These are phyloP conservation scores for Marasmarcha lunaedactyla DNA, from an alignment of 2,888 invertebrate species.

Conservation along the genomic window DNA sequence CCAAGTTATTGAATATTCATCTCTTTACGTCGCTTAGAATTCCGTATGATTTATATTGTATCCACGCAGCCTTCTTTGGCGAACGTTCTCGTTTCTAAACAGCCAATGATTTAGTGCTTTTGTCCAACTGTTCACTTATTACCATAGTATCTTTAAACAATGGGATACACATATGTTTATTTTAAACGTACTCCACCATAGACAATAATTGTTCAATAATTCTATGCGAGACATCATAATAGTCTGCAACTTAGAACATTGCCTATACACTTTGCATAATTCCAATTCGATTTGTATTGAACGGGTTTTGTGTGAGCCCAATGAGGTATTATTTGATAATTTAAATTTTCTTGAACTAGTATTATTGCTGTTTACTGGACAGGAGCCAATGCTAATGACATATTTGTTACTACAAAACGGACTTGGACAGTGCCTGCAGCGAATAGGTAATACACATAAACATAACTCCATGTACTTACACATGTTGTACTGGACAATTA, in stretches of 20 bases:
- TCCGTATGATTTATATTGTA: slow-evolving; percentile 41
- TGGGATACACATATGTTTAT: slow-evolving; percentile 18
- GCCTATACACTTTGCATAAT: no score
- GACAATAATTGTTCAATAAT: slow-evolving; percentile 1
- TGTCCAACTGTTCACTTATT: slow-evolving; percentile 28
- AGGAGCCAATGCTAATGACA: no score
- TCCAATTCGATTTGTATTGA: no score
- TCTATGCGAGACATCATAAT: background rate
- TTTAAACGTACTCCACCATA: background rate
- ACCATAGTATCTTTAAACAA: slow-evolving; percentile 20
- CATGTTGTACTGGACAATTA: no score
- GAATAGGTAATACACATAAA: no score
- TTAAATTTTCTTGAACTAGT: no score
- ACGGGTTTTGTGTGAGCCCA: no score
- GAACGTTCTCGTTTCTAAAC: slow-evolving; percentile 33
- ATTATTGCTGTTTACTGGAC: no score
- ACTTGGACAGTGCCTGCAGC: no score
- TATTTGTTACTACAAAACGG: no score
- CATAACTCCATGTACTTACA: no score
- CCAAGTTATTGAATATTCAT: slow-evolving; percentile 31
- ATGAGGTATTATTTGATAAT: no score
- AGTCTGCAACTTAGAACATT: background rate
- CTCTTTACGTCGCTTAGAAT: slow-evolving; percentile 22
- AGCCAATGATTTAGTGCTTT: slow-evolving; percentile 38
- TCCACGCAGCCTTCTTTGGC: slow-evolving; percentile 37